These are phyloP conservation scores for Mystacornis crossleyi DNA, from an alignment of 2,113 vertebrate species.

Conservation along the genomic window DNA sequence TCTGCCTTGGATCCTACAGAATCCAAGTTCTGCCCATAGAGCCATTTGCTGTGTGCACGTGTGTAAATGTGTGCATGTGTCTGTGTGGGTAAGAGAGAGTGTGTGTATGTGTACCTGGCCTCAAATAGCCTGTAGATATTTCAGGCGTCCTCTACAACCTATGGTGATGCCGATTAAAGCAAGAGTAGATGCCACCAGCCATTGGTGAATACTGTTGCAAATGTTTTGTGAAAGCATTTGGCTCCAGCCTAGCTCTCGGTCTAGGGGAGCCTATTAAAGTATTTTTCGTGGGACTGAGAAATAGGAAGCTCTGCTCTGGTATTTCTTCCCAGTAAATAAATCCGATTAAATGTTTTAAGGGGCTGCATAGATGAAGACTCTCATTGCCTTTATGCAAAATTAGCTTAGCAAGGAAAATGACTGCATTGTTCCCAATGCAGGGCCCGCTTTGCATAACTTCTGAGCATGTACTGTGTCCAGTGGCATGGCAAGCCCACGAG, in stretches of 20 bases:
- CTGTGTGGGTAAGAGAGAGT: not conserved
- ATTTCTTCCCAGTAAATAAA: constrained; percentile 7
- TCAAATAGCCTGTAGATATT: not conserved
- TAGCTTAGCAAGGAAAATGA: constrained; percentile 9
- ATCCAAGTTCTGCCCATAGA: constrained; percentile 60
- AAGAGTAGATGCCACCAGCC: not conserved
- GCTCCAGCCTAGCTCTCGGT: not conserved
- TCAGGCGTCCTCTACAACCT: not conserved
- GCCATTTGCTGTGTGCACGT: not conserved
- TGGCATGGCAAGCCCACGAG: constrained; percentile 47
- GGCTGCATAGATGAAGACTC: constrained; percentile 1
- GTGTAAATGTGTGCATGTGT: not conserved
- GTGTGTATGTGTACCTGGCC: not conserved
- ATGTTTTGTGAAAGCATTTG: constrained; percentile 26
- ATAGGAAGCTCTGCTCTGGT: not conserved
- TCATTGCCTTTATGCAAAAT: constrained; percentile 8
- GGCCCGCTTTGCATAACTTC: constrained; percentile 33
- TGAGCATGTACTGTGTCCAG: constrained; percentile 27
- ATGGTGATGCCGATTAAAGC: not conserved
- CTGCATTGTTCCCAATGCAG: constrained; percentile 43
- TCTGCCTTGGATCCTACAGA: constrained; percentile 58
- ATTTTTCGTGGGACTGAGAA: not conserved
- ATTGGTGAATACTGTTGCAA: not conserved
- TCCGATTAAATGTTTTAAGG: not conserved
- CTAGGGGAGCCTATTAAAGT: not conserved